Percentiles rank a stretch among this genome's conserved stretches.
Evolutionary conservation across 2,797 vertebrate genomes (phyloP).

Genomic region (Mastacembelus armatus): DNA sequence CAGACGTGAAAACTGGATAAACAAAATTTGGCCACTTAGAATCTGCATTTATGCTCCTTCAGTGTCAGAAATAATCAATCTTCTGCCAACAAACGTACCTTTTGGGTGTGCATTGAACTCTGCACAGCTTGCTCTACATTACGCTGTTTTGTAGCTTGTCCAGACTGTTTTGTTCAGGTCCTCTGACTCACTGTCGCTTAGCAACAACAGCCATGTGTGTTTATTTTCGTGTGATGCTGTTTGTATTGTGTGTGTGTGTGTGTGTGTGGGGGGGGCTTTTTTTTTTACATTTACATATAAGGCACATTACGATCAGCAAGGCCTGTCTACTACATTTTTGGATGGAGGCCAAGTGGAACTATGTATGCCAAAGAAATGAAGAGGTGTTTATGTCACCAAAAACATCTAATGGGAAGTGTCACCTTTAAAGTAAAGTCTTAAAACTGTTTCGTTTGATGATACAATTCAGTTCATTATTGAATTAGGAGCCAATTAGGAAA

Average conservation of each 20-base stretch:
- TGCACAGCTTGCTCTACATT: slow-evolving; percentile 7
- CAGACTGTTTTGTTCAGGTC: slow-evolving; percentile 24
- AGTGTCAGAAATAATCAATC: background rate
- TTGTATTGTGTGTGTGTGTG: slow-evolving; percentile 3
- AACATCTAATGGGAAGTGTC: background rate
- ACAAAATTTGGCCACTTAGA: background rate
- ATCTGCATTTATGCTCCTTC: background rate
- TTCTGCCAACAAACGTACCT: background rate
- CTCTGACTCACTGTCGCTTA: slow-evolving; percentile 44
- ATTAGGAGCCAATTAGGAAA: background rate
- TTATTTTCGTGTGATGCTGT: slow-evolving; percentile 27
- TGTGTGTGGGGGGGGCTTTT: no score
- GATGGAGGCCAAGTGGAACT: no score
- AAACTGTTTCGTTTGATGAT: background rate
- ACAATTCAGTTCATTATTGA: background rate
- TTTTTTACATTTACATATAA: slow-evolving; percentile 13
- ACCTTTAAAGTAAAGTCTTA: background rate
- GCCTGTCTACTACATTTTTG: background rate
- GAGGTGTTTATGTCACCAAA: background rate
- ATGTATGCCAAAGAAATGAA: background rate
- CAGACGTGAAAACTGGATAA: background rate
- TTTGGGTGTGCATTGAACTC: background rate
- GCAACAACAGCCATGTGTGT: slow-evolving; percentile 54
- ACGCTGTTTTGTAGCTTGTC: slow-evolving; percentile 14
- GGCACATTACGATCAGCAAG: background rate